A percentile compares a stretch with the other conserved stretches of the same genome.
Evolutionary conservation across 2,888 invertebrate species (phyloP).

Genomic region (Oasisia sp.): DNA sequence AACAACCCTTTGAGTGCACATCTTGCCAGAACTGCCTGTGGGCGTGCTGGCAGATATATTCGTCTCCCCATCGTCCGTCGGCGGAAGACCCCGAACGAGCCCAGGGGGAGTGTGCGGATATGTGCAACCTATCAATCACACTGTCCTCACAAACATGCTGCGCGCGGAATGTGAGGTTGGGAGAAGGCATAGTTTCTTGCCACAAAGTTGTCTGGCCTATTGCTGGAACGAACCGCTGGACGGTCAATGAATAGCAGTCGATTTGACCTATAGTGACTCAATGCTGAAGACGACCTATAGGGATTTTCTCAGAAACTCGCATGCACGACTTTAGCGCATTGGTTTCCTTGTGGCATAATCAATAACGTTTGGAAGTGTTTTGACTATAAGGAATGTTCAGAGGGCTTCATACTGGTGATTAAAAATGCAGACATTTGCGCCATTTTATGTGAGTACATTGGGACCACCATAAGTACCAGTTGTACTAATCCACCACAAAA

Average conservation of each 20-base stretch:
- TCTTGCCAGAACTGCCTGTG: neutral
- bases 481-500: too few species aligned
- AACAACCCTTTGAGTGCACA: neutral
- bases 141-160: conserved; percentile 6
- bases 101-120: neutral
- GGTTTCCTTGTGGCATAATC: too few species aligned
- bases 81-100: neutral
- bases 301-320: neutral
- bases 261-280: neutral
- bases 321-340: too few species aligned
- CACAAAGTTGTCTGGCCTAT: neutral
- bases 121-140: neutral
- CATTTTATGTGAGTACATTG: too few species aligned
- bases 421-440: too few species aligned
- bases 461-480: too few species aligned
- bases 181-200: conserved; percentile 1
- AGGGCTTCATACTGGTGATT: too few species aligned
- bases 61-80: neutral
- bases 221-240: neutral
- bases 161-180: neutral
- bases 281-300: neutral
- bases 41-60: neutral
- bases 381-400: too few species aligned
- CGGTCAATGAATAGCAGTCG: neutral
- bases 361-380: too few species aligned